Evolutionary conservation across 2,113 vertebrate species (phyloP).

Genomic region (Camelus dromedarius): DNA sequence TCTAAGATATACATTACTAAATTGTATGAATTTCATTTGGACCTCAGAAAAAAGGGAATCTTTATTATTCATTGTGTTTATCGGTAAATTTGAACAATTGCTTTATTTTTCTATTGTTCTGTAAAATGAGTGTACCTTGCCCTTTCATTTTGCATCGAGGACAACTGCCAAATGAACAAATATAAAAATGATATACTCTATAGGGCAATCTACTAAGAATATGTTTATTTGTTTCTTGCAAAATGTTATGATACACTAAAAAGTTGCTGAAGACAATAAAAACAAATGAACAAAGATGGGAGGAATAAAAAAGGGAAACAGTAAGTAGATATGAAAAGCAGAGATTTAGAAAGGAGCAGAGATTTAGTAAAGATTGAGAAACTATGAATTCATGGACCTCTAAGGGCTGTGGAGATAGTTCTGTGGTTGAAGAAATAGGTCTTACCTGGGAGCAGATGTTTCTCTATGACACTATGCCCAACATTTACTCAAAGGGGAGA

Average conservation of each 20-base stretch:
- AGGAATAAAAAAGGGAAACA: neutral
- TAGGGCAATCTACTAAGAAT: neutral
- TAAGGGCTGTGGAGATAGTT: neutral
- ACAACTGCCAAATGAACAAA: neutral
- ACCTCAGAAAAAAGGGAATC: neutral
- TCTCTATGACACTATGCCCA: neutral
- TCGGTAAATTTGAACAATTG: neutral
- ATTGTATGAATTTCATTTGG: neutral
- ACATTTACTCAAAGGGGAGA: neutral
- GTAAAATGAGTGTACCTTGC: neutral
- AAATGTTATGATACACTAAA: neutral
- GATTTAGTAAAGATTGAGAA: neutral
- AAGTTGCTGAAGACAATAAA: neutral
- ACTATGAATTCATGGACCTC: neutral
- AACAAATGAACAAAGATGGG: neutral
- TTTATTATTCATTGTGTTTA: neutral
- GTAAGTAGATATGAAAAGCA: neutral
- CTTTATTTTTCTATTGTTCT: neutral
- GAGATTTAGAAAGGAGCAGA: neutral
- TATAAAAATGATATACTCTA: neutral
- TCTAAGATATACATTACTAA: neutral
- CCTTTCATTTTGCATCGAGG: constrained; percentile 30
- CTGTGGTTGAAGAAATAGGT: neutral
- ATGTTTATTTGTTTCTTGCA: neutral
- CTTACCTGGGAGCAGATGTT: neutral